Conservation (phyloP, 2,797 vertebrate genomes). For the Gephyroberyx darwinii region DNA sequence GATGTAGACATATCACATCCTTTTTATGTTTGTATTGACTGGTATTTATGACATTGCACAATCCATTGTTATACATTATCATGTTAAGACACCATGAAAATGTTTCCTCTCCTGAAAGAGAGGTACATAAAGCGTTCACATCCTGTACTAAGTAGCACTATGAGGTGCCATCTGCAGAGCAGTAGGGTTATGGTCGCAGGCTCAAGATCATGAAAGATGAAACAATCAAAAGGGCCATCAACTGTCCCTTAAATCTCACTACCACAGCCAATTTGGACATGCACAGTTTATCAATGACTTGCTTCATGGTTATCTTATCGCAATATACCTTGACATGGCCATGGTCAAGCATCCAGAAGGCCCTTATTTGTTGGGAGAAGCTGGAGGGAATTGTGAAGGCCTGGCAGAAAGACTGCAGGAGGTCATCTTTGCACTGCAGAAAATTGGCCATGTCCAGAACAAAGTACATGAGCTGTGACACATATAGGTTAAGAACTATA, state of each 20-base stretch:
- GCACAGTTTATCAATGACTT: slow-evolving; percentile 5
- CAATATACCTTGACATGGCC: slow-evolving; percentile 61
- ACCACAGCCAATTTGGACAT: neutral
- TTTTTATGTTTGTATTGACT: neutral
- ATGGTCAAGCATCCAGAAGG: slow-evolving; percentile 76
- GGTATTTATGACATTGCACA: neutral
- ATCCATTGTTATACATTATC: no score
- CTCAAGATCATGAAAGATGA: slow-evolving; percentile 21
- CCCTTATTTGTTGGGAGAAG: slow-evolving; percentile 68
- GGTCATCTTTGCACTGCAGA: slow-evolving; percentile 70
- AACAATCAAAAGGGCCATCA: slow-evolving; percentile 39
- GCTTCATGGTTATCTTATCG: neutral
- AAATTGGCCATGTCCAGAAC: slow-evolving; percentile 72
- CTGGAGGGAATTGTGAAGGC: slow-evolving; percentile 66
- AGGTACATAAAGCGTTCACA: no score
- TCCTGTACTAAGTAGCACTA: neutral
- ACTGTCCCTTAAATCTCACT: slow-evolving; percentile 11
- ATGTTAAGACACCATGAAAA: no score
- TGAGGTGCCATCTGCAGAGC: slow-evolving; percentile 35
- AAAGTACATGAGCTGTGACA: slow-evolving; percentile 75
- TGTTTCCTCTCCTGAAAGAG: no score
- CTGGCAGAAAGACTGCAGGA: slow-evolving; percentile 70
- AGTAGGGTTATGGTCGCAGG: slow-evolving; percentile 15
- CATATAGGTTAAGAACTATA: slow-evolving; percentile 50
- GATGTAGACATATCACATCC: slow-evolving; percentile 1